Evolutionary conservation across 2,888 invertebrate genomes (phyloP).

Genomic region (Scaptomyza tumidula): DNA sequence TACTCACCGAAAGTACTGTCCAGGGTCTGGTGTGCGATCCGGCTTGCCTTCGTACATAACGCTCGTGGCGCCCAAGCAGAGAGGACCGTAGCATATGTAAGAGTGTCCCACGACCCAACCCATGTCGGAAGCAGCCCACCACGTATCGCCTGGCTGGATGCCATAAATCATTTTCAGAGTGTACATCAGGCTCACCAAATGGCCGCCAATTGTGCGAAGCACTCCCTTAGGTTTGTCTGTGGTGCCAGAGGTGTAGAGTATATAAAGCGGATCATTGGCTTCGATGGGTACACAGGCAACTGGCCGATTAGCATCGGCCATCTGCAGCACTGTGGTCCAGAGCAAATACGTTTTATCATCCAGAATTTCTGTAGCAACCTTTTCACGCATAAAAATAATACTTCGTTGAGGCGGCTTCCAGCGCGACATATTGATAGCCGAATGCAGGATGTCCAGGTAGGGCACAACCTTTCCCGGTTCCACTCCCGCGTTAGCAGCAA

Average conservation of each 20-base stretch:
- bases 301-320: constrained; percentile 84
- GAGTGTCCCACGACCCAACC: constrained; percentile 98
- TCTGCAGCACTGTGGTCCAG: constrained; percentile 90
- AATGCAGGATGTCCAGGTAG: constrained; percentile 83
- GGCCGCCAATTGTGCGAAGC: constrained; percentile 94
- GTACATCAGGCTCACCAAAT: constrained; percentile 94
- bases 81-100: constrained; percentile 96
- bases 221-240: constrained; percentile 91
- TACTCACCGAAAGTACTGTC: constrained; percentile 93
- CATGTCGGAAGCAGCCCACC: constrained; percentile 90
- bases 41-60: constrained; percentile 97
- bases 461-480: constrained; percentile 93
- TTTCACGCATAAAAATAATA: constrained; percentile 92
- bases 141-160: constrained; percentile 92
- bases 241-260: constrained; percentile 96
- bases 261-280: constrained; percentile 95
- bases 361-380: constrained; percentile 87
- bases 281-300: constrained; percentile 93
- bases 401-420: constrained; percentile 89
- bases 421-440: constrained; percentile 89
- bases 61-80: constrained; percentile 91
- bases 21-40: constrained; percentile 96
- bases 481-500: constrained; percentile 95
- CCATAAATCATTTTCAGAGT: constrained; percentile 93
- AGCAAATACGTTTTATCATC: constrained; percentile 89